Evolutionary conservation across 2,888 invertebrate genomes (phyloP).

Genomic region (Digitonthophagus gazella): DNA sequence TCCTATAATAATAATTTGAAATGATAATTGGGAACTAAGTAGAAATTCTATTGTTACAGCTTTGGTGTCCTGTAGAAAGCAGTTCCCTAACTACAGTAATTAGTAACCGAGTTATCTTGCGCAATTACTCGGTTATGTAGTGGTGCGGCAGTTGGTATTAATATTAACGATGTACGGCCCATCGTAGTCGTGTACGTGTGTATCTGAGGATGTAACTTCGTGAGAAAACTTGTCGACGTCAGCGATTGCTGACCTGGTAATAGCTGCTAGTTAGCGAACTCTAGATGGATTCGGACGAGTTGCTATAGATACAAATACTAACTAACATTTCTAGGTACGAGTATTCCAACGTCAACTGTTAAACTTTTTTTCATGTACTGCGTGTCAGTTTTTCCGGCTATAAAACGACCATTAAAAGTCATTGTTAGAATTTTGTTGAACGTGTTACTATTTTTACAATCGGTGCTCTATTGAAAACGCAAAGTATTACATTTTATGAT

Average conservation of each 20-base stretch:
- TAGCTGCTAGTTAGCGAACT: slow-evolving; percentile 12
- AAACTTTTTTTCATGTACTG: background rate
- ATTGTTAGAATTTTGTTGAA: background rate
- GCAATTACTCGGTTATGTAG: slow-evolving; percentile 2
- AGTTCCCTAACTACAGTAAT: slow-evolving; percentile 5
- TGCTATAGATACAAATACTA: background rate
- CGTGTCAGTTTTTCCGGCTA: background rate
- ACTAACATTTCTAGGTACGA: background rate
- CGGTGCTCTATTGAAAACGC: background rate
- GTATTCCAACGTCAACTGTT: background rate
- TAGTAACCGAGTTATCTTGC: slow-evolving; percentile 10
- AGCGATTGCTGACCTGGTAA: slow-evolving; percentile 4
- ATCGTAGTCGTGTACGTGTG: background rate
- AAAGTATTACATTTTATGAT: background rate
- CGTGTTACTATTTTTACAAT: background rate
- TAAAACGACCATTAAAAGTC: background rate
- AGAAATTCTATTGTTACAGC: background rate
- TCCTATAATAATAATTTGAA: background rate
- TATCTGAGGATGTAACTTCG: background rate
- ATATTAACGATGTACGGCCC: slow-evolving; percentile 6
- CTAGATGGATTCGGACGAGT: background rate
- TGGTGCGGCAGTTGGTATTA: slow-evolving; percentile 6
- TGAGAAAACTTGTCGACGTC: slow-evolving; percentile 14
- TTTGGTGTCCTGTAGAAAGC: background rate
- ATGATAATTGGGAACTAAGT: background rate